Base-by-base conservation (phyloP, 1,140 invertebrate genomes). In the Parasteatoda tepidariorum region DNA sequence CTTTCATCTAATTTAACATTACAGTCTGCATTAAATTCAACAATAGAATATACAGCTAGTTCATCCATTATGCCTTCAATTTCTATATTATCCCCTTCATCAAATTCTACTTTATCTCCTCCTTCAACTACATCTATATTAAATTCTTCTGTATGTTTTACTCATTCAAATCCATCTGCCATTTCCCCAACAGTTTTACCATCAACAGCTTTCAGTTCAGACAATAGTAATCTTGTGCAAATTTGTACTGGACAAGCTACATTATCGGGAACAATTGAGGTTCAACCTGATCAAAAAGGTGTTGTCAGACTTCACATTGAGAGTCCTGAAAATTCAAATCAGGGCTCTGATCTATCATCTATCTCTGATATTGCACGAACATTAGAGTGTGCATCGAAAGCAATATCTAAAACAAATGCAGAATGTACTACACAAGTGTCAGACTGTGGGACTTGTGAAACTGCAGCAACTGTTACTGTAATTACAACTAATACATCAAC, bases 321-420 rank as follows among this genome's bases (percentile, higher is more conserved):
- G 57, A 83, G 81, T 57, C 81, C 81, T 41, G 81, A 83, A 83
- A 83, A 83, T 41, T 83, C 81, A n/a, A 83, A 83, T 75, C 71
- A 74, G 22, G 81, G 70, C 26, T 83, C 81, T 55, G 84, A 83
- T 31, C 26, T 84, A 30, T 84, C 83, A 13, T 84, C 83, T 34
- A 78, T 84, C 48, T 55, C 83, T 18, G 83, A 84, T 62, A 84
- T 84, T 41, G 41, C 83, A 41, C 30, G 83, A 41, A 84, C 83
- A 24, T 64, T 84, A 57, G 83, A 84, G 74, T 79, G 83, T 74
- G 83, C 83, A 73, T 84, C 83, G 24, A 62, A 84, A 79, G 83
- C 75, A 55, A 79, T 84, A 62, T 79, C 74, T 11, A 41, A 67
- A 54, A 84, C 83, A 71, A 84, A 84, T 76, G 59, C 61, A n/a